Percentiles rank a stretch among this genome's conserved stretches.
Conservation (phyloP, 2,113 vertebrate genomes). For the Megaptera novaeangliae region DNA sequence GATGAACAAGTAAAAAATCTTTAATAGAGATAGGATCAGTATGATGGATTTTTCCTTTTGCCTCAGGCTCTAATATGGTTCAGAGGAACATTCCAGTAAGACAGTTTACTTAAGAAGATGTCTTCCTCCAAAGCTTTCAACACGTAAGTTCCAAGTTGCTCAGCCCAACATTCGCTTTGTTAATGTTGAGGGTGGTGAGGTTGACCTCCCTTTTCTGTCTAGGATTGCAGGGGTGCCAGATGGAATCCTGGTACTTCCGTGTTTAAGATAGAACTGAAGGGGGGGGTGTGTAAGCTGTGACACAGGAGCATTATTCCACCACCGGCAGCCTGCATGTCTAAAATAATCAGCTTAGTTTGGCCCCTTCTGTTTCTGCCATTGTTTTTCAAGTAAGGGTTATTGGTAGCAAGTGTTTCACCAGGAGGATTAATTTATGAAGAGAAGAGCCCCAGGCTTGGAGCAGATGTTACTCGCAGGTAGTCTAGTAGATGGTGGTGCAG, state of each 20-base stretch:
- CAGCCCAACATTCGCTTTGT: neutral
- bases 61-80: neutral
- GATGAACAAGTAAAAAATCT: neutral
- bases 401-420: neutral
- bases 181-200: neutral
- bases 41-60: neutral
- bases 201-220: neutral
- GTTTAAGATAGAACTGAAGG: neutral
- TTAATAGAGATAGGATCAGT: neutral
- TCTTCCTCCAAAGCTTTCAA: neutral
- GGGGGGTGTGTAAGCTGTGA: neutral
- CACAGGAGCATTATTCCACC: neutral
- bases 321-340: neutral
- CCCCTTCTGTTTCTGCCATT: neutral
- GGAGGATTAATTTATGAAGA: neutral
- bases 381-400: conserved; percentile 3
- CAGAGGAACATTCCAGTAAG: neutral
- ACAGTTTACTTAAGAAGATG: neutral
- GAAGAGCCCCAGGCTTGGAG: neutral
- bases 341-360: neutral
- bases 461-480: neutral
- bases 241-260: neutral
- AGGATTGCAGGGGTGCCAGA: neutral
- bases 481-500: neutral
- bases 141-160: neutral